Base-by-base conservation (phyloP, 2,888 invertebrate species). In the Allacma fusca region DNA sequence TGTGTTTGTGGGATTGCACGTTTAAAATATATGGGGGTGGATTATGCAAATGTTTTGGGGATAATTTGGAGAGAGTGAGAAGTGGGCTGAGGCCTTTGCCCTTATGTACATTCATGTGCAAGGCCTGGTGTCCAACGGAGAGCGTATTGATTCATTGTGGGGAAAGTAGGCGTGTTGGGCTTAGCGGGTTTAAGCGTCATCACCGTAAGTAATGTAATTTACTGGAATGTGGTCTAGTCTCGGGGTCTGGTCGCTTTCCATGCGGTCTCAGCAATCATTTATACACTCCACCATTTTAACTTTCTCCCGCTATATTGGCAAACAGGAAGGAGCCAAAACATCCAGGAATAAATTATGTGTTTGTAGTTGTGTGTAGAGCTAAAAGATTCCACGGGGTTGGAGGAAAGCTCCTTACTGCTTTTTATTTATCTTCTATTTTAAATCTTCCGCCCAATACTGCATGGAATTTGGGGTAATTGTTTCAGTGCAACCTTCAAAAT, bases 141-240 rank as follows among this genome's bases (percentile, higher is more conserved):
- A 26, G 28, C 28, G 28, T 65, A 65, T 65, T 65, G 65, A 65
- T 65, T 65, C 65, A 65, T 28, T 12, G 65, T 65, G 62, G 62
- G 62, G 62, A 62, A 62, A 62, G 21, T 62, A 26, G 40, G 68
- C 16, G 16, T 29, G 68, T 29, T 1, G 13, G 29, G 68, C 68
- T 69, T 69, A 69, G 68, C 40, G 40, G 68, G 40, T 69, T 69
- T 69, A 69, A 69, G 68, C 19, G 68, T 40, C 68, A 40, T 40
- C 19, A 43, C 40, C 68, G 68, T 69, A 69, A 69, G 40, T 69
- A 40, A 69, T 69, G 68, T 69, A 69, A 69, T 69, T 69, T 69
- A 69, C n/a, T 69, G 68, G 68, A 40, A 40, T 69, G 68, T 23
- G 68, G 43, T 50, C 50, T 50, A n/a, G 50, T 50, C 50, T n/a